Conservation (phyloP, 2,797 vertebrate genomes). For the Characodon lateralis region DNA sequence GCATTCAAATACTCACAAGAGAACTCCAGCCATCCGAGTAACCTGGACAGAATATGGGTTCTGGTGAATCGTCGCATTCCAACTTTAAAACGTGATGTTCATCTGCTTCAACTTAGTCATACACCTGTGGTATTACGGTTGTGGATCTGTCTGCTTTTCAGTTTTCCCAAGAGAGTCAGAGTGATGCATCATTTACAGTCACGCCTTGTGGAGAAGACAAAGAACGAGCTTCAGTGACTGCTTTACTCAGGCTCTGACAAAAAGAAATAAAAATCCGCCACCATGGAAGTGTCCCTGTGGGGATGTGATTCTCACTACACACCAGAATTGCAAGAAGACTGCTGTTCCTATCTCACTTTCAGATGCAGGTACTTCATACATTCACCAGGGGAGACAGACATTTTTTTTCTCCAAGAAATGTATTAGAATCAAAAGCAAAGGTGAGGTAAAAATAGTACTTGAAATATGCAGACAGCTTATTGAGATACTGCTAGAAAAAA, state of each 20-base stretch:
- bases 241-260: slow-evolving; percentile 12
- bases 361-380: not conserved
- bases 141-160: slow-evolving; percentile 59
- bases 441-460: not conserved
- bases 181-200: slow-evolving; percentile 54
- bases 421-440: not conserved
- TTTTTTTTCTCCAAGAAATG: not conserved
- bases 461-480: not conserved
- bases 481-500: not conserved
- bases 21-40: slow-evolving; percentile 37
- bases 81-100: slow-evolving; percentile 49
- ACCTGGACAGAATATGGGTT: slow-evolving; percentile 8
- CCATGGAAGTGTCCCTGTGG: slow-evolving; percentile 12
- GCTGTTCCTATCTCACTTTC: slow-evolving; percentile 11
- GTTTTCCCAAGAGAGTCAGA: slow-evolving; percentile 45
- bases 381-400: not conserved
- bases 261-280: slow-evolving; percentile 36
- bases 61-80: slow-evolving; percentile 7
- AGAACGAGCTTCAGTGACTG: slow-evolving; percentile 12
- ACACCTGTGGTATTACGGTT: slow-evolving; percentile 59
- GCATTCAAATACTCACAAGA: slow-evolving; percentile 13
- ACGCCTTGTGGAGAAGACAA: slow-evolving; percentile 23
- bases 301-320: slow-evolving; percentile 22
- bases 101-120: slow-evolving; percentile 51
- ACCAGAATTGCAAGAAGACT: slow-evolving; percentile 10